Evolutionary conservation across 2,113 vertebrate species (phyloP), one percentile per base, ranked within the genome.

Genomic region (Xiphias gladius): DNA sequence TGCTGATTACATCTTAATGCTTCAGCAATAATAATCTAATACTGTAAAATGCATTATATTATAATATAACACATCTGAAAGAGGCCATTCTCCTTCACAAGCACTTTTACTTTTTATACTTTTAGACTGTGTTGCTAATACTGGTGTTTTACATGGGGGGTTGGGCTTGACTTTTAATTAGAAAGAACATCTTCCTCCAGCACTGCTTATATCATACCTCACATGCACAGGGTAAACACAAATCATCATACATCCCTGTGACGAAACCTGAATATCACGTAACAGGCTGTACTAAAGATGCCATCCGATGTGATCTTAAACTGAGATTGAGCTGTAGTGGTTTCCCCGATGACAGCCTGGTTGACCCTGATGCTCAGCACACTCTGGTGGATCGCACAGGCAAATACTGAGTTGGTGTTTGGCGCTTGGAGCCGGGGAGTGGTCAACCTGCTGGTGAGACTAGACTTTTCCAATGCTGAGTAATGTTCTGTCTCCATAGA

Each of bases 351-450:
- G 48, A 46, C 11, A 89, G 39, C 76, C 83, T 73, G 55, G 63
- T 72, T 90, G 88, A 87, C 89, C 85, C 68, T 80, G 82, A 88
- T 80, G 43, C 73, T 88, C 84, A 88, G 84, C 86, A 86, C 85
- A 78, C 86, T 88, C 88, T 88, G 86, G 71, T 89, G 89, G 90
- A 89, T 71, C 57, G 65, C 79, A 80, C 54, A 82, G 71, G 91
- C 79, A 92, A 90, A 85, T 84, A 84, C 88, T 83, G 66, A 80
- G 69, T 10, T 79, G 39, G 76, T 80, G 52, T 73, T 10, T 79
- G 39, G 76, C 77, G 52, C 71, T 62, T 58, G 67, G 57, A 87
- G 57, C 55, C 75, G 52, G 80, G 80, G 82, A 84, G 80, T 73
- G 88, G 80, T 85, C 59, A 39, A 80, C 39, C 76, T 88, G 57